These are phyloP conservation scores for Drosophila elegans DNA, from an alignment of 1,140 invertebrate species.

Conservation along the genomic window DNA sequence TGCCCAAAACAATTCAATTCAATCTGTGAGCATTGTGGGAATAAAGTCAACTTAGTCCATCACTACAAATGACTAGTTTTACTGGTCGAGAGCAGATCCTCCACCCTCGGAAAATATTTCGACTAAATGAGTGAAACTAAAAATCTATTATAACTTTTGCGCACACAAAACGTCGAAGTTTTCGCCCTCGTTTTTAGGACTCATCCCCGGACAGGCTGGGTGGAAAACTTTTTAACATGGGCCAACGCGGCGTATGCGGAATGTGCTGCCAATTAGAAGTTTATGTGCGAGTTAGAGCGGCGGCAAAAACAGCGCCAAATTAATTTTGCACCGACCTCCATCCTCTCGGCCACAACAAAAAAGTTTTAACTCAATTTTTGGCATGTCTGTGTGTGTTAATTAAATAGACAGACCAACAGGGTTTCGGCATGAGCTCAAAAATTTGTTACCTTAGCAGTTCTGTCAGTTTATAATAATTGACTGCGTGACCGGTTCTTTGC, in stretches of 20 bases:
- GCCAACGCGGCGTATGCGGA: constrained; percentile 68
- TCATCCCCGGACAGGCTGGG: constrained; percentile 22
- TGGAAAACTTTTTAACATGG: constrained; percentile 39
- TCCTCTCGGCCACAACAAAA: not conserved
- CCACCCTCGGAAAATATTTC: constrained; percentile 38
- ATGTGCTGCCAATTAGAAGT: constrained; percentile 82
- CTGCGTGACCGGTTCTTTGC: constrained; percentile 37
- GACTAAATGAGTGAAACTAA: constrained; percentile 72
- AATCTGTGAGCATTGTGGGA: constrained; percentile 23
- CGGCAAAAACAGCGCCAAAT: constrained; percentile 52
- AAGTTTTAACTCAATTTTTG: constrained; percentile 69
- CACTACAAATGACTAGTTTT: constrained; percentile 76
- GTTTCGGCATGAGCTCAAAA: constrained; percentile 19
- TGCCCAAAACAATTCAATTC: constrained; percentile 45
- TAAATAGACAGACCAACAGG: constrained; percentile 51
- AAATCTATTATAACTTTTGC: constrained; percentile 79
- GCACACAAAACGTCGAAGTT: constrained; percentile 69
- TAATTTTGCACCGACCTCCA: constrained; percentile 53
- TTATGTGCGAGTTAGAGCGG: constrained; percentile 63
- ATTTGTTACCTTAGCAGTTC: constrained; percentile 60
- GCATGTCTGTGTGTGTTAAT: constrained; percentile 67
- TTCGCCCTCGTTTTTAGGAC: constrained; percentile 4
- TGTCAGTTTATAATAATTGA: constrained; percentile 77
- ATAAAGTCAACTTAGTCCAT: constrained; percentile 38
- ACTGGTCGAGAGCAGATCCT: constrained; percentile 4